Conservation (phyloP, 2,888 invertebrate genomes). For the Lepidochitona cinerea region DNA sequence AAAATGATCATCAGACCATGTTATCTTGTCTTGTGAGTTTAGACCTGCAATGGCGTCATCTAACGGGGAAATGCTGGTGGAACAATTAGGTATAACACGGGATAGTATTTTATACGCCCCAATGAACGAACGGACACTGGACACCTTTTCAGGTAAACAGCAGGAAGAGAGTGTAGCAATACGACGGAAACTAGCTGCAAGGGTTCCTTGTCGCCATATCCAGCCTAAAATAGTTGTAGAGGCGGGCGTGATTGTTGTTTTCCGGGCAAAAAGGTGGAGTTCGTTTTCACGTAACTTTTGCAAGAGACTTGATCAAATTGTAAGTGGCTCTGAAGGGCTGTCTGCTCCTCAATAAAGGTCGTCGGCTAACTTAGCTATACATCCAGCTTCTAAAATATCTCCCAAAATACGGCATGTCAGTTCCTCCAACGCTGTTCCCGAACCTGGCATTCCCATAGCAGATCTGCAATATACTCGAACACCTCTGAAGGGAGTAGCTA, state of each 20-base stretch:
- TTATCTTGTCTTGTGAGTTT: conserved; percentile 26
- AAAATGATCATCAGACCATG: too few species aligned
- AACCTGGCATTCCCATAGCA: conserved; percentile 48
- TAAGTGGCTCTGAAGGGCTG: not conserved
- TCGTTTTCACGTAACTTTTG: conserved; percentile 10
- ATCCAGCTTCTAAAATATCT: conserved; percentile 18
- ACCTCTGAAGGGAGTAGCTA: conserved; percentile 40
- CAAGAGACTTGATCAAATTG: conserved; percentile 19
- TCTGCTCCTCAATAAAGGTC: conserved; percentile 24
- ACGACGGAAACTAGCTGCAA: conserved; percentile 24
- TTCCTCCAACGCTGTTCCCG: conserved; percentile 42
- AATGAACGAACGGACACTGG: conserved; percentile 24
- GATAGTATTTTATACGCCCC: conserved; percentile 33
- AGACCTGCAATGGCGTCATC: conserved; percentile 25
- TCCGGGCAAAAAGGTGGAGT: conserved; percentile 19
- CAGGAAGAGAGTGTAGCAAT: too few species aligned
- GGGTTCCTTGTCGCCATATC: conserved; percentile 28
- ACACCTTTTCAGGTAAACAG: too few species aligned
- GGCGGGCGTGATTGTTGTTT: conserved; percentile 18
- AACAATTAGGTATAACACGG: conserved; percentile 23
- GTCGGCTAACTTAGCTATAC: conserved; percentile 29
- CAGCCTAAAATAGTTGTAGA: conserved; percentile 21
- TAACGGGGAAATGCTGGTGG: conserved; percentile 23
- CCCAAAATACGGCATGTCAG: conserved; percentile 38
- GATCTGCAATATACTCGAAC: conserved; percentile 37